These are phyloP conservation scores for Eristalinus sepulchralis DNA, from an alignment of 2,888 invertebrate genomes.

Conservation along the genomic window DNA sequence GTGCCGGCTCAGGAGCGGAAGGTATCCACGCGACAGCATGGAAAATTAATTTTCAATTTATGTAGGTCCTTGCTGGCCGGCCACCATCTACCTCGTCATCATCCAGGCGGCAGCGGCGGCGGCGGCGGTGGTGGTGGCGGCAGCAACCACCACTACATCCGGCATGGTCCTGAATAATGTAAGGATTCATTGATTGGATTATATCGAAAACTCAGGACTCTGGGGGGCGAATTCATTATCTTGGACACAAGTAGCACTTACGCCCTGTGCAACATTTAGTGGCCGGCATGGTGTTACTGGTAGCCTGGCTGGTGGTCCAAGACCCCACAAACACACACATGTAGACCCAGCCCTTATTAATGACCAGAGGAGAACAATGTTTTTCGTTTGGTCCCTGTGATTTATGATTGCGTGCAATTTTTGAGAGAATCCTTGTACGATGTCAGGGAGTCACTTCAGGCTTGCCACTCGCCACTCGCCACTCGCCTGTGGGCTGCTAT, in stretches of 20 bases:
- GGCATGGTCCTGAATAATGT: slow-evolving; percentile 52
- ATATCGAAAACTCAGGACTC: slow-evolving; percentile 55
- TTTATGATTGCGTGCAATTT: slow-evolving; percentile 58
- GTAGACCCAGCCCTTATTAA: slow-evolving; percentile 23
- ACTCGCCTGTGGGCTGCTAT: slow-evolving; percentile 18
- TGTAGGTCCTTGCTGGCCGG: slow-evolving; percentile 10
- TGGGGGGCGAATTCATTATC: slow-evolving; percentile 59
- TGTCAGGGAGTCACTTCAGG: slow-evolving; percentile 33
- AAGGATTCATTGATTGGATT: slow-evolving; percentile 68
- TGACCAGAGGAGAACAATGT: slow-evolving; percentile 43
- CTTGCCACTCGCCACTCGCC: too few relatives aligned
- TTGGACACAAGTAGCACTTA: slow-evolving; percentile 57
- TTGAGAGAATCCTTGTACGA: slow-evolving; percentile 26
- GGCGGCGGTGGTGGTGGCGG: not conserved
- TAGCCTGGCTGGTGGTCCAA: slow-evolving; percentile 4
- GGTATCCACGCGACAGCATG: slow-evolving; percentile 52
- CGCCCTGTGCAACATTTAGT: slow-evolving; percentile 57
- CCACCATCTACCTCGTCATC: not conserved
- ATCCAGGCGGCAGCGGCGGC: not conserved
- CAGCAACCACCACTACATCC: not conserved
- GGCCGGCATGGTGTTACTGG: slow-evolving; percentile 23
- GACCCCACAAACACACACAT: not conserved
- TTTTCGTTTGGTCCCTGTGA: slow-evolving; percentile 47
- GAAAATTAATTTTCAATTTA: slow-evolving; percentile 64
- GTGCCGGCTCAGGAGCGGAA: not conserved